Evolutionary conservation across 2,888 invertebrate species (phyloP).

Genomic region (Sisyra nigra): DNA sequence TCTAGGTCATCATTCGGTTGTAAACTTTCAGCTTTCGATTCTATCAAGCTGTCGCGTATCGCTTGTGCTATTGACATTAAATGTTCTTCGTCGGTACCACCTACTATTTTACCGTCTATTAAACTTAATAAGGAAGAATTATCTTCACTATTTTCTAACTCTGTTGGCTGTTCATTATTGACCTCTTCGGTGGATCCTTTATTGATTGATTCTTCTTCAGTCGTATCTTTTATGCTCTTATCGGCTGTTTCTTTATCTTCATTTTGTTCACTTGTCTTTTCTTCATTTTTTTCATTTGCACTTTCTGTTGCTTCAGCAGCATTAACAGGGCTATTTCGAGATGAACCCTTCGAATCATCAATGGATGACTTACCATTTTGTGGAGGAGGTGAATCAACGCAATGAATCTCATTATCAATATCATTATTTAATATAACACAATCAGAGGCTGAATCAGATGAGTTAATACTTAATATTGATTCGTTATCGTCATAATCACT

Average conservation of each 20-base stretch:
- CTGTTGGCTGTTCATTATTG: background rate
- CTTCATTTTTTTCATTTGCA: constrained; percentile 9
- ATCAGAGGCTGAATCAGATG: constrained; percentile 2
- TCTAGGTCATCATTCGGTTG: constrained; percentile 10
- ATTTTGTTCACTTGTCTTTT: constrained; percentile 8
- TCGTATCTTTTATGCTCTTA: background rate
- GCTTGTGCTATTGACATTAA: constrained; percentile 9
- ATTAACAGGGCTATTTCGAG: constrained; percentile 4
- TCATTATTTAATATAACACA: constrained; percentile 1
- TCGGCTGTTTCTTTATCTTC: constrained; percentile 9
- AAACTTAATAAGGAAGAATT: background rate
- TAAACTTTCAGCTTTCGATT: constrained; percentile 13
- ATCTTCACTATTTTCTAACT: background rate
- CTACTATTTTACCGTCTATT: constrained; percentile 6
- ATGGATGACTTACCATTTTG: background rate
- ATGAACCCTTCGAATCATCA: background rate
- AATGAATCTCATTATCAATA: constrained; percentile 2
- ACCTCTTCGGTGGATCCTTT: background rate
- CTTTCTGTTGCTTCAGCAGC: background rate
- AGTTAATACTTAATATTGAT: constrained; percentile 5
- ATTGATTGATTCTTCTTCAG: background rate
- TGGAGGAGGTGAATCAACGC: background rate
- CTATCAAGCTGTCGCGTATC: constrained; percentile 5
- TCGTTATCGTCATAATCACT: constrained; percentile 7
- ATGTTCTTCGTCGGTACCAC: background rate